Evolutionary conservation across 2,797 vertebrate genomes (phyloP).

Genomic region (Nothura maculosa): DNA sequence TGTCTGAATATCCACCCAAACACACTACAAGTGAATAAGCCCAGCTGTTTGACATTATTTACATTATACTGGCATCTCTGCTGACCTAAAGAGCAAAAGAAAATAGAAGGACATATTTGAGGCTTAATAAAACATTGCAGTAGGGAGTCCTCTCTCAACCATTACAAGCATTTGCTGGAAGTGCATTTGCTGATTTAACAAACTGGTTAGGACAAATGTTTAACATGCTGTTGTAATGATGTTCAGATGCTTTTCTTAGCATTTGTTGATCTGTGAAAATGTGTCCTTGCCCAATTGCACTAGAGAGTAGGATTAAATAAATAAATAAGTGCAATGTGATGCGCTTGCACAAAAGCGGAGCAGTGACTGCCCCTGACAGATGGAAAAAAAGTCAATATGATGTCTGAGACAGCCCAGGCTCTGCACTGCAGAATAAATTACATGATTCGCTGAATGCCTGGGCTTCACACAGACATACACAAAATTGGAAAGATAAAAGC

Average conservation of each 20-base stretch:
- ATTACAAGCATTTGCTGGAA: slow-evolving; percentile 82
- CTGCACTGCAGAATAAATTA: slow-evolving; percentile 87
- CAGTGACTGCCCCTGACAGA: slow-evolving; percentile 84
- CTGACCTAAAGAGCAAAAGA: slow-evolving; percentile 82
- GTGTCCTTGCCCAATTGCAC: slow-evolving; percentile 78
- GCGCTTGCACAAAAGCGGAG: slow-evolving; percentile 76
- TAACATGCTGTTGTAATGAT: slow-evolving; percentile 83
- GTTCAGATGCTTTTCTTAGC: slow-evolving; percentile 83
- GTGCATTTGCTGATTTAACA: slow-evolving; percentile 84
- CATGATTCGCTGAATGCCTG: slow-evolving; percentile 85
- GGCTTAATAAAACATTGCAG: slow-evolving; percentile 83
- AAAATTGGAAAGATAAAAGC: slow-evolving; percentile 90
- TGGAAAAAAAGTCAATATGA: slow-evolving; percentile 85
- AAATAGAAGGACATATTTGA: slow-evolving; percentile 83
- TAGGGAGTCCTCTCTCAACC: slow-evolving; percentile 80
- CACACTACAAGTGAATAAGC: slow-evolving; percentile 39
- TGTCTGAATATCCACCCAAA: slow-evolving; percentile 27
- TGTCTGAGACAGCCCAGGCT: slow-evolving; percentile 84
- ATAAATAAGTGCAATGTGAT: slow-evolving; percentile 82
- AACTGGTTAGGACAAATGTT: slow-evolving; percentile 84
- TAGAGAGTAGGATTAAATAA: slow-evolving; percentile 79
- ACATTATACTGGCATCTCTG: slow-evolving; percentile 74
- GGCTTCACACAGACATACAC: slow-evolving; percentile 83
- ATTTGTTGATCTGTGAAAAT: slow-evolving; percentile 83
- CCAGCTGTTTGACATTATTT: slow-evolving; percentile 79